Conservation (phyloP, 2,888 invertebrate species). For the Epicampocera succincta region DNA sequence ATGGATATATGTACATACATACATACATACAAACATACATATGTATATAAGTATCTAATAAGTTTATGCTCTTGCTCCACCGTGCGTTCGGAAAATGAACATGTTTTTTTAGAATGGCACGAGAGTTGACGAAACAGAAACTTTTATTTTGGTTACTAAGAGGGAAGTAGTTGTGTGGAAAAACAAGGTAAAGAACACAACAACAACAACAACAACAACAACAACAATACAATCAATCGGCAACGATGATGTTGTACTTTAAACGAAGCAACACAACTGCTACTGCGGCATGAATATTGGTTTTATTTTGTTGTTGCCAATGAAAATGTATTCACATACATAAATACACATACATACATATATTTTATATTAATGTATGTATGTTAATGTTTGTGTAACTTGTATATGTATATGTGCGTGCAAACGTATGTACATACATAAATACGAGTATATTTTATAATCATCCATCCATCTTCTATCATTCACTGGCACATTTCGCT, state of each 20-base stretch:
- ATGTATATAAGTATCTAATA: background rate
- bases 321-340: constrained; percentile 20
- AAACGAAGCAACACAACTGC: constrained; percentile 43
- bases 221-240: constrained; percentile 40
- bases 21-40: background rate
- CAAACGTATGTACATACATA: background rate
- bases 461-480: constrained; percentile 56
- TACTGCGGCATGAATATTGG: constrained; percentile 10
- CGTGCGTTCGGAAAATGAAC: constrained; percentile 44
- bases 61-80: constrained; percentile 13
- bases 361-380: background rate
- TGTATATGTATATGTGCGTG: background rate
- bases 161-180: constrained; percentile 53
- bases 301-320: constrained; percentile 52
- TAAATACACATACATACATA: background rate
- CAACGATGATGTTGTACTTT: constrained; percentile 19
- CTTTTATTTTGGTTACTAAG: constrained; percentile 22
- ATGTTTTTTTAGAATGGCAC: constrained; percentile 52
- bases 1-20: background rate
- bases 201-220: constrained; percentile 54
- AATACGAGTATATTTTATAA: background rate
- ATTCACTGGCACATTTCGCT: constrained; percentile 30
- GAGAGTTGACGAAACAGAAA: constrained; percentile 47
- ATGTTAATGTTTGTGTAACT: constrained; percentile 17
- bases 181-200: constrained; percentile 41